phyloP scores from a whole-genome alignment of 2,797 vertebrate genomes.

The Acipenser oxyrinchus region DNA sequence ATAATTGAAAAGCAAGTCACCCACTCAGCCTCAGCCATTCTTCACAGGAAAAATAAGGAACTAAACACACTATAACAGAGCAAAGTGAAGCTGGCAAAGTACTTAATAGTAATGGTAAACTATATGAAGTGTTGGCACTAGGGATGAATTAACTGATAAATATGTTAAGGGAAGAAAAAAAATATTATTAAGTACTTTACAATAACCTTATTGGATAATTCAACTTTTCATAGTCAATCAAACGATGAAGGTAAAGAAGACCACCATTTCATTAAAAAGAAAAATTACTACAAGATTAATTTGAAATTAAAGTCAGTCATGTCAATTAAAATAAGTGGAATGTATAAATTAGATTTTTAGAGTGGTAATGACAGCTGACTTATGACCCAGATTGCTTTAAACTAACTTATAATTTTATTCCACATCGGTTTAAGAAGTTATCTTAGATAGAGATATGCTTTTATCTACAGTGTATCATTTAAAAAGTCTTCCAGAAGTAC shows the following conservation, averaged over 20 bases:
- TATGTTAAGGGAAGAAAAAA: not conserved
- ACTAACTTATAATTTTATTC: not conserved
- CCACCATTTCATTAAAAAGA: conserved; percentile 1
- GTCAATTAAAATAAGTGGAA: conserved; percentile 1
- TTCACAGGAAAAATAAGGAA: too few species aligned
- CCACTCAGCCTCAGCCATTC: too few species aligned
- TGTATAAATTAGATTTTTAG: conserved; percentile 4
- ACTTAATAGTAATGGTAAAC: too few species aligned
- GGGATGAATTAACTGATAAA: not conserved
- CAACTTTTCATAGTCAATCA: not conserved
- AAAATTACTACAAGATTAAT: conserved; percentile 1
- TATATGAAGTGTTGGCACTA: too few species aligned
- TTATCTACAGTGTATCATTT: too few species aligned
- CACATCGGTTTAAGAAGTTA: not conserved
- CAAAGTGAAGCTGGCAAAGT: too few species aligned
- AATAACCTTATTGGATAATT: not conserved
- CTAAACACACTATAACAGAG: too few species aligned
- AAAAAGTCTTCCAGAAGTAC: too few species aligned
- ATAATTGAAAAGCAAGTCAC: too few species aligned
- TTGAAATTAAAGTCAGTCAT: not conserved
- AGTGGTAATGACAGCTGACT: not conserved
- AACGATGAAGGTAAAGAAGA: not conserved
- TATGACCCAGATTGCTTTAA: conserved; percentile 5
- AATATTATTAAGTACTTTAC: not conserved
- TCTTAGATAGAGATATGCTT: too few species aligned